phyloP scores from a whole-genome alignment of 2,113 vertebrate genomes.

The Oreotrochilus melanogaster region DNA sequence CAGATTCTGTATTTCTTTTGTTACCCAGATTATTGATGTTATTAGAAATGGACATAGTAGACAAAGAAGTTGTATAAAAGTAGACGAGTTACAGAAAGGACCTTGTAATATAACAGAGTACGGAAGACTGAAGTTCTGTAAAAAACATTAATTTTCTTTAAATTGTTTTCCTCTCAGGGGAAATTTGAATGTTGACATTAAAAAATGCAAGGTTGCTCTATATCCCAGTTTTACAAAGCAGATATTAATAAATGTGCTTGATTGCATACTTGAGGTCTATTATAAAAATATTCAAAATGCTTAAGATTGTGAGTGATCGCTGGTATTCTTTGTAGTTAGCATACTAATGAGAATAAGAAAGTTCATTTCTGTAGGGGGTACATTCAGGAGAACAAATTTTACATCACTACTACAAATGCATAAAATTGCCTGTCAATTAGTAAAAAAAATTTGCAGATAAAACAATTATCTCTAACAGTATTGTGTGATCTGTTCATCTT shows the following conservation, averaged over 20 bases:
- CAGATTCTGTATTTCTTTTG: not conserved
- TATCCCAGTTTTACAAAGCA: not conserved
- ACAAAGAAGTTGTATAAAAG: not conserved
- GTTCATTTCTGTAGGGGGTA: not conserved
- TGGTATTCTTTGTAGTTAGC: not conserved
- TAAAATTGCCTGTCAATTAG: not conserved
- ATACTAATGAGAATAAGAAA: not conserved
- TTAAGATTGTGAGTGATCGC: not conserved
- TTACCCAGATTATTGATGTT: not conserved
- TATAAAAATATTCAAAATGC: not conserved
- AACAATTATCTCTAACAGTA: not conserved
- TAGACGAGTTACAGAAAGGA: not conserved
- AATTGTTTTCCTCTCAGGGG: not conserved
- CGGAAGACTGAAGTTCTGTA: not conserved
- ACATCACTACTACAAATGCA: not conserved
- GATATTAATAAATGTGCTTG: not conserved
- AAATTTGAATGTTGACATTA: not conserved
- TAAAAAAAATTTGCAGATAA: not conserved
- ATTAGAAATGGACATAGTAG: not conserved
- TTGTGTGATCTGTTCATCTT: not conserved
- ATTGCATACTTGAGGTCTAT: not conserved
- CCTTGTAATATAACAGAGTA: not conserved
- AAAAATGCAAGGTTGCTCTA: not conserved
- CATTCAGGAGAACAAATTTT: not conserved
- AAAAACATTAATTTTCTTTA: not conserved